Base-by-base conservation (phyloP, 2,797 vertebrate species). In the Chaunax sp. region DNA sequence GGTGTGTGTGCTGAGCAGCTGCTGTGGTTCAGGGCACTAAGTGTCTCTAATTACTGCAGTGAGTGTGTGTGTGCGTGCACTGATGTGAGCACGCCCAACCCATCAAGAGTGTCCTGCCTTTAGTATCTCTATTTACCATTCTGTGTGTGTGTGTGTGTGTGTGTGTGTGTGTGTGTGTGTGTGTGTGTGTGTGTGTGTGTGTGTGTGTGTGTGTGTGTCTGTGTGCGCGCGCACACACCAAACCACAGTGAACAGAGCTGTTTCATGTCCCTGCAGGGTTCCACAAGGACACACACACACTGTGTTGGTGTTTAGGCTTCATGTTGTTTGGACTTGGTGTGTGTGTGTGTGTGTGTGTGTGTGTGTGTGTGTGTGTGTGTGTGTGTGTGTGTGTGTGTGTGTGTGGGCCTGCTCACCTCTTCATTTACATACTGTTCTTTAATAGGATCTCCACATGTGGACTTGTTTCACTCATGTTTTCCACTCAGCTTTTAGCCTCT, bases 1-100 rank as follows among this genome's bases (percentile, higher is more conserved):
- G 92, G 94, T 90, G 89, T 89, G 88, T 85, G 91, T 80, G 86
- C 86, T 82, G 87, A 88, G 92, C 92, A 92, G 92, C 91, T 92
- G 90, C 91, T 86, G 90, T 1, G 87, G 90, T 84, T 62, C 81
- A 78, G 66, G 78, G 82, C 90, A 85, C 90, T 80, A 90, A 90
- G 87, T 87, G 88, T 81, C 92, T 94, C 86, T 94, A 94, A 95
- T 95, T 94, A 93, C 82, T 73, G 86, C 68, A 64, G 47, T 28
- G 47, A 16, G 47, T 50, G 47, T 50, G 23, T 64, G 66, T 37
- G 50, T 57, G 56, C 72, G 72, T 62, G 75, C 53, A 63, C 61
- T 73, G 72, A 73, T 78, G 73, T 33, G 70, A 57, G 77, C 44
- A 60, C 56, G 3, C 71, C 83, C 75, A 72, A 26, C 58, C 65